A percentile compares a stretch with the other conserved stretches of the same genome.
phyloP scores from a whole-genome alignment of 1,140 invertebrate species.

The Parasteatoda tepidariorum region DNA sequence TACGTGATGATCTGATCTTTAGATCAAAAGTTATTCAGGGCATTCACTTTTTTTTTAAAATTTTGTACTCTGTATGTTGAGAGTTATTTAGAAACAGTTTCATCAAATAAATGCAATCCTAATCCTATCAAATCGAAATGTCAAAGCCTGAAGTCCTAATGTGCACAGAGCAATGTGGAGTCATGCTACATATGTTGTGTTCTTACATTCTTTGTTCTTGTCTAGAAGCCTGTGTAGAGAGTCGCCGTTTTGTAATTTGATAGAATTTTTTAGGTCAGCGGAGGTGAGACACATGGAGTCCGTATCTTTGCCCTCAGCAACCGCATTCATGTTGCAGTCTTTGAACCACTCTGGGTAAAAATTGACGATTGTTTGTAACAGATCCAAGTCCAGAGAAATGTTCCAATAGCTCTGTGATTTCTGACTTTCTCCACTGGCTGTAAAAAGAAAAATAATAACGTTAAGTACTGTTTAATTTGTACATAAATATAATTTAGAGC shows the following conservation, averaged over 20 bases:
- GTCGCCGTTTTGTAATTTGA: conserved; percentile 35
- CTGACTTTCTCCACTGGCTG: conserved; percentile 64
- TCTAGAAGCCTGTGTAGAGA: conserved; percentile 90
- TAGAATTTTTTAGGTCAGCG: conserved; percentile 3
- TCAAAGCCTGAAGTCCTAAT: no score
- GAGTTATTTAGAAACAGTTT: no score
- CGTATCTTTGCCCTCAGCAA: not conserved
- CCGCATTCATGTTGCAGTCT: conserved; percentile 64
- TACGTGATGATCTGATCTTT: no score
- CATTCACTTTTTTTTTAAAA: no score
- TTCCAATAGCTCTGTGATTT: conserved; percentile 78
- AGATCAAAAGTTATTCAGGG: no score
- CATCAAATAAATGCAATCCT: no score
- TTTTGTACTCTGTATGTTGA: no score
- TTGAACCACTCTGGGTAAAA: conserved; percentile 94
- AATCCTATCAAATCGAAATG: no score
- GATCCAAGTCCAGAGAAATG: conserved; percentile 88
- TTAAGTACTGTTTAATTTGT: no score
- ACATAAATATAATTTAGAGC: no score
- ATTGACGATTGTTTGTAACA: conserved; percentile 87
- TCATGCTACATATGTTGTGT: no score
- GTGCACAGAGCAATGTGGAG: no score
- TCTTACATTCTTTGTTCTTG: conserved; percentile 98
- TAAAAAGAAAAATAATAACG: not conserved
- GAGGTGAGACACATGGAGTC: conserved; percentile 22